Percentiles rank a stretch among this genome's conserved stretches.
Evolutionary conservation across 2,888 invertebrate genomes (phyloP).

Genomic region (Arrhopalites spinosus): DNA sequence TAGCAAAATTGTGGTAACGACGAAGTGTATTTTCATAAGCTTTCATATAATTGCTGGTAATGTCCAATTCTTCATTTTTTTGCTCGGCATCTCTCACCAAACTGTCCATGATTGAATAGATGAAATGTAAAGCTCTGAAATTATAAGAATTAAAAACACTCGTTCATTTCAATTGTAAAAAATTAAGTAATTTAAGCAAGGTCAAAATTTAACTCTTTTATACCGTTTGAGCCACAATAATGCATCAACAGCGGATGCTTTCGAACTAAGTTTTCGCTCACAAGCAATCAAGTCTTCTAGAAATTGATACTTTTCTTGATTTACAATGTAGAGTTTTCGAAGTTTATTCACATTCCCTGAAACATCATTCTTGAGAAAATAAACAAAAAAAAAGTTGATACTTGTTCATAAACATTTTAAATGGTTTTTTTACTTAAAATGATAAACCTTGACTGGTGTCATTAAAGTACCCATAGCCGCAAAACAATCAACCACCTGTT

Average conservation of each 20-base stretch:
- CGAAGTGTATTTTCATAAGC: constrained; percentile 75
- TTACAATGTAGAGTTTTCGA: constrained; percentile 54
- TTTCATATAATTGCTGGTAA: constrained; percentile 68
- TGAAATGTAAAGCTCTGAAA: constrained; percentile 69
- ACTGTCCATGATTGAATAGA: constrained; percentile 66
- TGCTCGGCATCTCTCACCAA: constrained; percentile 63
- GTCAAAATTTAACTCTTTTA: constrained; percentile 3
- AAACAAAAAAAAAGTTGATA: too few species aligned
- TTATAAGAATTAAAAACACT: constrained; percentile 12
- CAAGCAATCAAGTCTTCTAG: constrained; percentile 71
- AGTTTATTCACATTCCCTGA: constrained; percentile 71
- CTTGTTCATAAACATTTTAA: too few species aligned
- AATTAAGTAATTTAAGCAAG: not conserved
- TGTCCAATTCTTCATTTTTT: constrained; percentile 63
- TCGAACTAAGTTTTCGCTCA: constrained; percentile 65
- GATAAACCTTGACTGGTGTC: constrained; percentile 72
- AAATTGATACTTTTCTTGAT: constrained; percentile 63
- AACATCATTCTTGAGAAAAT: constrained; percentile 72
- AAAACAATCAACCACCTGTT: constrained; percentile 28
- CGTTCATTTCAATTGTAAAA: not conserved
- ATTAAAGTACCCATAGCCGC: constrained; percentile 74
- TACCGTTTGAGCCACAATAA: constrained; percentile 78
- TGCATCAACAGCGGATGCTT: constrained; percentile 65
- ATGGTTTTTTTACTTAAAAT: too few species aligned
- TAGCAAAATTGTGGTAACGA: constrained; percentile 76